Conservation (phyloP, 53 echinoderm and acorn worm species). For the Crossaster papposus region DNA sequence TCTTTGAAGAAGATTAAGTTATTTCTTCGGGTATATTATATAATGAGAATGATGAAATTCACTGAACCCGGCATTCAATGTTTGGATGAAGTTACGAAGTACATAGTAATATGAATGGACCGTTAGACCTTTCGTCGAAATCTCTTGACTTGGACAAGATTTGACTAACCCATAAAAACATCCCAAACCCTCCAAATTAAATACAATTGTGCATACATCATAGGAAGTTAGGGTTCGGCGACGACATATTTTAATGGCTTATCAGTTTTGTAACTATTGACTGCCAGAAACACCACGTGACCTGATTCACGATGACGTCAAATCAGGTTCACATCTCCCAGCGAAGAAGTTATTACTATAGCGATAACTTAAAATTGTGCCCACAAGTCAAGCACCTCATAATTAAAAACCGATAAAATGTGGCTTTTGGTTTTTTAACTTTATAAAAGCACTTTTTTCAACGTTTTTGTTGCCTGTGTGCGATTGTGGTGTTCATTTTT, state of each 20-base stretch:
- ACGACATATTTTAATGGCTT: background rate
- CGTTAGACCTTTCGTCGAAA: no score
- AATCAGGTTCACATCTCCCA: background rate
- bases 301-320: background rate
- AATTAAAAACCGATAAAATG: background rate
- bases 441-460: background rate
- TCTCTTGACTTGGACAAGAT: no score
- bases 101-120: no score
- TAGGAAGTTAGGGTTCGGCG: no score
- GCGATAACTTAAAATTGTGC: background rate
- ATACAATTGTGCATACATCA: no score
- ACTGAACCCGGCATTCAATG: no score
- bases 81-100: no score
- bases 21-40: no score
- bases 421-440: no score
- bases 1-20: background rate
- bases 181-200: no score
- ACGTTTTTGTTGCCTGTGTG: background rate
- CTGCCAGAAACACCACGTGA: background rate
- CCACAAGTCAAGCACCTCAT: background rate
- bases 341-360: background rate
- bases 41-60: no score
- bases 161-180: no score
- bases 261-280: background rate
- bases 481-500: slow-evolving; percentile 31